Evolutionary conservation across 2,888 invertebrate species (phyloP).

Genomic region (Philonicus albiceps): DNA sequence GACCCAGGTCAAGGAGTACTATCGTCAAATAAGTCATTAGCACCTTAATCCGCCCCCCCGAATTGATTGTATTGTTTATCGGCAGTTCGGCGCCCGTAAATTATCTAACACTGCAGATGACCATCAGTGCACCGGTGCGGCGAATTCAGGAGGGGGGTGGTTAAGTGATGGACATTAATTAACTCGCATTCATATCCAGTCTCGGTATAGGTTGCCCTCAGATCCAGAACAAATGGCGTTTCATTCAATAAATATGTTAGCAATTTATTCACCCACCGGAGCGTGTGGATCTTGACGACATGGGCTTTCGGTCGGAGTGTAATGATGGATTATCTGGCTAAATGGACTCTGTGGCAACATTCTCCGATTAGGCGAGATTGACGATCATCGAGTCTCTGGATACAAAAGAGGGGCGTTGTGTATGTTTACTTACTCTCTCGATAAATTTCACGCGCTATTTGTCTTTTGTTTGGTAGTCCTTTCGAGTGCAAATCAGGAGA

Average conservation of each 20-base stretch:
- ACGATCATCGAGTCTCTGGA: background rate
- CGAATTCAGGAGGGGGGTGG: background rate
- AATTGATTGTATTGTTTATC: conserved; percentile 8
- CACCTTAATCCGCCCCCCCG: background rate
- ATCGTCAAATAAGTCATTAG: conserved; percentile 3
- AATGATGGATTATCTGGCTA: background rate
- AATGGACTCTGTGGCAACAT: background rate
- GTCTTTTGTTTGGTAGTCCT: background rate
- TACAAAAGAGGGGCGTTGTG: background rate
- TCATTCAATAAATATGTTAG: conserved; percentile 12
- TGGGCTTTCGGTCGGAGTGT: background rate
- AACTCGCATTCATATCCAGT: background rate
- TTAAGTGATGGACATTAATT: conserved; percentile 23
- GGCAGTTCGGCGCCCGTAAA: background rate
- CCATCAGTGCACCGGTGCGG: background rate
- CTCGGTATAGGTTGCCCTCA: background rate
- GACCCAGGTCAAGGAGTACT: background rate
- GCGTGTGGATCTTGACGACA: background rate
- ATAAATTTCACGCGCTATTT: background rate
- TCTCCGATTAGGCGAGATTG: background rate
- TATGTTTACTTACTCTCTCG: background rate
- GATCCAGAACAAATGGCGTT: background rate
- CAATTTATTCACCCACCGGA: conserved; percentile 3
- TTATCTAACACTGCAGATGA: background rate
- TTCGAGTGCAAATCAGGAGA: background rate